These are phyloP conservation scores for Hydroisotoma schaefferi DNA, from an alignment of 2,888 invertebrate genomes.

Conservation along the genomic window DNA sequence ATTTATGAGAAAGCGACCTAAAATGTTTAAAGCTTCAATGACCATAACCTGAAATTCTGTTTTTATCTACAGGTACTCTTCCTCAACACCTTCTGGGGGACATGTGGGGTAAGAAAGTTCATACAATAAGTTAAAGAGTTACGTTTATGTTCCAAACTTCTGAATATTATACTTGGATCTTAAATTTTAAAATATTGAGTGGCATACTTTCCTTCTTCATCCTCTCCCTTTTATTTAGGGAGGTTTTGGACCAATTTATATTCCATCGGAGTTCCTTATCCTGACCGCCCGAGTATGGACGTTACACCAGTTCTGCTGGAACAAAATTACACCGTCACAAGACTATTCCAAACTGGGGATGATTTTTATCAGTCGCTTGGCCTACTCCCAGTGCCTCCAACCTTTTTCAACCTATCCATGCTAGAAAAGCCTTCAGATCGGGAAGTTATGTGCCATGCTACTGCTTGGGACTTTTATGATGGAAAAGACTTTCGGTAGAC, in stretches of 20 bases:
- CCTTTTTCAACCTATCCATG: slow-evolving; percentile 77
- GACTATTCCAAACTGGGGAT: slow-evolving; percentile 75
- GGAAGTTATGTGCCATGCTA: slow-evolving; percentile 53
- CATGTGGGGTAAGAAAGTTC: slow-evolving; percentile 48
- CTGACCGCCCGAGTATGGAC: slow-evolving; percentile 47
- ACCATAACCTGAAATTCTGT: slow-evolving; percentile 4
- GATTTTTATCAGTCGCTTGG: slow-evolving; percentile 79
- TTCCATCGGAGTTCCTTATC: slow-evolving; percentile 48
- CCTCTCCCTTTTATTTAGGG: not conserved
- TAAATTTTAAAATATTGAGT: not conserved
- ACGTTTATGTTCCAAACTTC: no score
- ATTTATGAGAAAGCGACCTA: no score
- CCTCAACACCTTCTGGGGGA: slow-evolving; percentile 55
- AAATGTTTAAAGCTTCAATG: no score
- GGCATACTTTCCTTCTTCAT: not conserved
- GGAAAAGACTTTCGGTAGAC: slow-evolving; percentile 72
- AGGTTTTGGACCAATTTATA: slow-evolving; percentile 49
- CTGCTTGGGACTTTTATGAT: slow-evolving; percentile 79
- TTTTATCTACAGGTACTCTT: slow-evolving; percentile 52
- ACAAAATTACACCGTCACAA: slow-evolving; percentile 40
- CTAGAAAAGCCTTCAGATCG: slow-evolving; percentile 67
- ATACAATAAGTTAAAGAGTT: no score
- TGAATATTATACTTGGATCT: not conserved
- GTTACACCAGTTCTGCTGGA: slow-evolving; percentile 41
- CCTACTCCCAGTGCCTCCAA: slow-evolving; percentile 71